Base-by-base conservation (phyloP, 2,888 invertebrate genomes). In the Athripsodes cinereus region DNA sequence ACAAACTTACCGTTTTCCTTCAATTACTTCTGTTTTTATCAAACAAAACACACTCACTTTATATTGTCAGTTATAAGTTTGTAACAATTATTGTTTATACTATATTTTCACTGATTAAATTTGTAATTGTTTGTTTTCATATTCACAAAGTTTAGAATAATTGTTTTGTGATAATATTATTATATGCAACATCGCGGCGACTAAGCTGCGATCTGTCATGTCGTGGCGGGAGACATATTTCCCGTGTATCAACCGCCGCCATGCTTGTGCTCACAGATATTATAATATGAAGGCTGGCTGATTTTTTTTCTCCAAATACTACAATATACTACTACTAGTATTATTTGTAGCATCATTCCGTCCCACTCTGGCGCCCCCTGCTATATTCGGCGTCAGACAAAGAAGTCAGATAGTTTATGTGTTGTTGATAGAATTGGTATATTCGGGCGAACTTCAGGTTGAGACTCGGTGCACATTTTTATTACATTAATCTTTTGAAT, bases 371-470 rank as follows among this genome's bases (percentile, higher is more conserved):
- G 40, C 66, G 66, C 67, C 68, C 67, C 71, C 72, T 70, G 71
- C 70, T 67, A 69, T 71, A 70, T 71, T 72, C 74, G 73, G 73
- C 69, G 78, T 71, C 74, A 78, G 78, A 79, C 78, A 79, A 78
- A 76, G 79, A 78, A 75, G 78, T 76, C 75, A 73, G 77, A 77
- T 70, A 76, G 78, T 78, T 78, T 79, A 78, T 78, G 72, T 76
- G 77, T 76, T 76, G 79, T 78, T 78, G 78, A 78, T 79, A 77
- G 78, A 78, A 78, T 77, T 76, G 77, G 74, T 61, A 55, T 76
- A 31, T 6, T 47, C 62, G 56, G 51, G 54, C 71, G 44, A 53
- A 60, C 59, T 55, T 61, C 62, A 62, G 62, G 62, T 64, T 62
- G 56, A 56, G 62, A 60, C 63, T 61, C 56, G 63, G 61, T 63